Evolutionary conservation across 1,140 invertebrate species (phyloP).

Genomic region (Apis cerana): DNA sequence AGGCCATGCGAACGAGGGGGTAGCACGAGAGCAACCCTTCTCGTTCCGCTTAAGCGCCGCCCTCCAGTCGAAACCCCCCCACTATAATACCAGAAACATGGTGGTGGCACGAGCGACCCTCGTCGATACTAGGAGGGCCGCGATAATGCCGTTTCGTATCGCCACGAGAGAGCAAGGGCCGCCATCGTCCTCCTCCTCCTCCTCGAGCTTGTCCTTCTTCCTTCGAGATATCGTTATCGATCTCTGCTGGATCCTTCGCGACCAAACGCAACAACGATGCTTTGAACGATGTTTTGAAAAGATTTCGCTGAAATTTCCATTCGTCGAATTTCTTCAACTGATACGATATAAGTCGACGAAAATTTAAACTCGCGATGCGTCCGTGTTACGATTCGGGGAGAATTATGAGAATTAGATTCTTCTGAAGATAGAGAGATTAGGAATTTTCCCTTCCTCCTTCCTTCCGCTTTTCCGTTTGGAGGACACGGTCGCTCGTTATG

Average conservation of each 20-base stretch:
- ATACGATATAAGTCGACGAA: no score
- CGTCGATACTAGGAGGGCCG: slow-evolving; percentile 36
- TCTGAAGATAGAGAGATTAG: no score
- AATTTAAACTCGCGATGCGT: no score
- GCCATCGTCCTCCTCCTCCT: neutral
- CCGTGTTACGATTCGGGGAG: no score
- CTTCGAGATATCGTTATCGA: neutral
- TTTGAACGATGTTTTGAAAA: no score
- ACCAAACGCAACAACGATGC: no score
- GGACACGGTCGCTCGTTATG: neutral
- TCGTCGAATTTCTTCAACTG: no score
- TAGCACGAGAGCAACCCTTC: slow-evolving; percentile 45
- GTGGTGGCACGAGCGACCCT: slow-evolving; percentile 56
- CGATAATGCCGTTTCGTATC: slow-evolving; percentile 58
- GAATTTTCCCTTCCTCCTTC: no score
- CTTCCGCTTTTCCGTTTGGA: neutral
- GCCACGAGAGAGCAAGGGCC: slow-evolving; percentile 34
- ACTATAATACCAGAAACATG: slow-evolving; percentile 31
- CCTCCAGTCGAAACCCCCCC: slow-evolving; percentile 57
- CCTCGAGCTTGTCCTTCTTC: neutral
- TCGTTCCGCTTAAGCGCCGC: slow-evolving; percentile 53
- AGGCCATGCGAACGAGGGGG: slow-evolving; percentile 42
- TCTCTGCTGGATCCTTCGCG: no score
- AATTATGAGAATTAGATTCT: no score
- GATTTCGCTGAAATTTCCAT: no score